phyloP scores from a whole-genome alignment of 2,888 invertebrate genomes.

The Lutraria lutraria region DNA sequence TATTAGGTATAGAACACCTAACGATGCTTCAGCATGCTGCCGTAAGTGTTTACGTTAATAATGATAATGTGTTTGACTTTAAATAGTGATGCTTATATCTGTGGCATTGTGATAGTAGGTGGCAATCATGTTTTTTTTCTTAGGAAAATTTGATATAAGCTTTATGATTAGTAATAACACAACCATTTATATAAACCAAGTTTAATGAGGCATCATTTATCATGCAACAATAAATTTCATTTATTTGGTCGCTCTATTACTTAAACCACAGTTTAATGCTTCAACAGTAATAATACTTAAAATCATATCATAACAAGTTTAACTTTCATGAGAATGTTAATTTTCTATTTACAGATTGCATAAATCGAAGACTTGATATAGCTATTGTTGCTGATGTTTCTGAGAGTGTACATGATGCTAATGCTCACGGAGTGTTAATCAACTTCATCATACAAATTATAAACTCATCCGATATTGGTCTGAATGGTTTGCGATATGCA shows the following conservation, averaged over 20 bases:
- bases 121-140: no score
- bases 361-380: slow-evolving; percentile 25
- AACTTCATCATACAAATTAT: slow-evolving; percentile 5
- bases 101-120: no score
- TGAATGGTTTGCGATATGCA: neutral
- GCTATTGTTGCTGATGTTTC: slow-evolving; percentile 39
- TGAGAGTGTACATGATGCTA: slow-evolving; percentile 19
- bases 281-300: no score
- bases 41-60: slow-evolving; percentile 25
- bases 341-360: slow-evolving; percentile 38
- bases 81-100: neutral
- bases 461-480: slow-evolving; percentile 6
- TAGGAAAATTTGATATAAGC: no score
- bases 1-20: neutral
- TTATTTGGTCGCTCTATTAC: no score
- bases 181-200: no score
- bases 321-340: neutral
- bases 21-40: slow-evolving; percentile 39
- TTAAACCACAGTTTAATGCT: no score
- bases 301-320: no score
- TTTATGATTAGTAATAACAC: no score
- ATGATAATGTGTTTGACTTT: neutral
- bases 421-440: neutral
- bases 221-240: neutral
- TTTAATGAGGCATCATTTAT: neutral